These are phyloP conservation scores for Corythaixoides concolor DNA, from an alignment of 2,113 vertebrate genomes.

Conservation along the genomic window DNA sequence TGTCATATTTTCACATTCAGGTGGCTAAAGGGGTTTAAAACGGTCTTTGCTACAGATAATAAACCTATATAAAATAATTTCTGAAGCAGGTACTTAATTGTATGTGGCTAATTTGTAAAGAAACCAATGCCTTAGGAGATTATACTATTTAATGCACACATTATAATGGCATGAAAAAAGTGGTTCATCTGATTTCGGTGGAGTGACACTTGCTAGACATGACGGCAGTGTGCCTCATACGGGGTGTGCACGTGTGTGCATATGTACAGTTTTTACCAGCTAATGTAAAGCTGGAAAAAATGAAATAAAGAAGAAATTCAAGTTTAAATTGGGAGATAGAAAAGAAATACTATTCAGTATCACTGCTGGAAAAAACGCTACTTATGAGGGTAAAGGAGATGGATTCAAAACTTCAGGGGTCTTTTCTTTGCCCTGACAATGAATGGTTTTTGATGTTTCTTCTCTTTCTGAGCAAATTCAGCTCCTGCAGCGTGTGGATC, in stretches of 20 bases:
- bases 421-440: background rate
- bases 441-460: background rate
- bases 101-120: background rate
- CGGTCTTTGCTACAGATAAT: background rate
- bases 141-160: background rate
- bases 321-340: background rate
- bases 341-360: background rate
- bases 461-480: background rate
- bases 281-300: background rate
- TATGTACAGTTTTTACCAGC: rapidly evolving
- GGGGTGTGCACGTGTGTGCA: rapidly evolving
- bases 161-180: too few relatives aligned
- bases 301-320: background rate
- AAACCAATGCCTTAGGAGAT: background rate
- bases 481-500: background rate
- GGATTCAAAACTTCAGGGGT: background rate
- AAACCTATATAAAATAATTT: background rate
- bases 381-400: background rate
- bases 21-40: background rate
- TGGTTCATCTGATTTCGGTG: background rate
- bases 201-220: too few relatives aligned
- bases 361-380: background rate
- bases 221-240: rapidly evolving
- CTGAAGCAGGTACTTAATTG: background rate
- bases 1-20: background rate